Base-by-base conservation (phyloP, 2,113 vertebrate species). In the Arothron firmamentum region DNA sequence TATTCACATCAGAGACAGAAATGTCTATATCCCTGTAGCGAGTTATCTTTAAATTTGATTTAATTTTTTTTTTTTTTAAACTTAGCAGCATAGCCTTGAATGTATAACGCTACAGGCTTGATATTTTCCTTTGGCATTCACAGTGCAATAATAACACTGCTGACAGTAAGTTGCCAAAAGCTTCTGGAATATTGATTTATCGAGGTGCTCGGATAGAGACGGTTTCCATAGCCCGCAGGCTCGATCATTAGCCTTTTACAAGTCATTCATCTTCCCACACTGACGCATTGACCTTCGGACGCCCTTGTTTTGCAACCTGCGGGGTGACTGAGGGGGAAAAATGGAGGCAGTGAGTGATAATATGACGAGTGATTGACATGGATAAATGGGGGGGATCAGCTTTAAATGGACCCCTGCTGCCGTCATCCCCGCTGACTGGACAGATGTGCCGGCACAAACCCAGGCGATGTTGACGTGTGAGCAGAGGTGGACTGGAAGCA, bases 241-340 rank as follows among this genome's bases (percentile, higher is more conserved):
- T 77, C 82, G 79, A 86, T 86, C 81, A 80, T 67, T 83, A 75
- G 51, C 65, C 72, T 77, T 72, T 79, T 74, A 76, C 76, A 74
- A 77, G 74, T 81, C 78, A 77, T 81, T 88, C 80, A 73, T 75
- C 70, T 67, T 79, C 66, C 48, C 53, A 59, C 51, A 60, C 53
- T 56, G 60, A 49, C 73, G 49, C 67, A 38, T 15, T 84, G 79
- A 82, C 82, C 74, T 73, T 78, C 70, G 78, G 42, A 17, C 10
- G 38, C 59, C 75, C 66, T 81, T 72, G 68, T 77, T 70, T 67
- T 66, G 21, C 56, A 62, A 67, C 59, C 25, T 58, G 15, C 51
- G 31, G 63, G 59, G 69, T 61, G 45, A 56, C 46, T 18, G 23
- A 66, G 28, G 46, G 46, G 20, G 60, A 21, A 34, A 47, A 61